Evolutionary conservation across 2,113 vertebrate species (phyloP).

Genomic region (Trachemys scripta): DNA sequence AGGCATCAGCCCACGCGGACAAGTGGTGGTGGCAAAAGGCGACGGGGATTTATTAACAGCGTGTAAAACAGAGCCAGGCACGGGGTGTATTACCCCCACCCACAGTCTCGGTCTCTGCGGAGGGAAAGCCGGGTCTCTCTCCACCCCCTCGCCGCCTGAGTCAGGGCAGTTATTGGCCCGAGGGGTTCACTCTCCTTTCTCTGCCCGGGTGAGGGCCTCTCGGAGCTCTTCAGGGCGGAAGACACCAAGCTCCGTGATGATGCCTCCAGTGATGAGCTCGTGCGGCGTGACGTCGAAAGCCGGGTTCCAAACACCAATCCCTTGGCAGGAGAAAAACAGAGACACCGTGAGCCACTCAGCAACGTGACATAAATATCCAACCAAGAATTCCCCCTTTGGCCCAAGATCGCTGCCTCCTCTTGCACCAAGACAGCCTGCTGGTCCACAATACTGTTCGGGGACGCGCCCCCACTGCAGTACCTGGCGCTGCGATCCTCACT

Average conservation of each 20-base stretch:
- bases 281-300: slow-evolving; percentile 93
- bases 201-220: slow-evolving; percentile 77
- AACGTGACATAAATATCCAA: not conserved
- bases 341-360: not conserved
- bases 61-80: not conserved
- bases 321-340: slow-evolving; percentile 67
- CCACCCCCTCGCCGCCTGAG: not conserved
- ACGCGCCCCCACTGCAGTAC: slow-evolving; percentile 48
- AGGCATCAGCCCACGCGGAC: not conserved
- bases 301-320: slow-evolving; percentile 93
- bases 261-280: slow-evolving; percentile 92
- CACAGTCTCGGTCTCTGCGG: not conserved
- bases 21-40: too few species aligned
- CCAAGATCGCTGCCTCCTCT: too few species aligned
- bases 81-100: too few species aligned
- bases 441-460: not conserved
- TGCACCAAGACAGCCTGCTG: not conserved
- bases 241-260: slow-evolving; percentile 92
- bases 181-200: not conserved
- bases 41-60: not conserved
- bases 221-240: slow-evolving; percentile 89
- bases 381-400: not conserved
- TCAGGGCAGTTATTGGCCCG: not conserved
- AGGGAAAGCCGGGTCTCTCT: not conserved
- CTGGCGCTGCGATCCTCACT: slow-evolving; percentile 85